Percentiles rank a stretch among this genome's conserved stretches.
Evolutionary conservation across 64 coral and sea anemone genomes (phyloP).

Genomic region (Stichodactyla mertensii): DNA sequence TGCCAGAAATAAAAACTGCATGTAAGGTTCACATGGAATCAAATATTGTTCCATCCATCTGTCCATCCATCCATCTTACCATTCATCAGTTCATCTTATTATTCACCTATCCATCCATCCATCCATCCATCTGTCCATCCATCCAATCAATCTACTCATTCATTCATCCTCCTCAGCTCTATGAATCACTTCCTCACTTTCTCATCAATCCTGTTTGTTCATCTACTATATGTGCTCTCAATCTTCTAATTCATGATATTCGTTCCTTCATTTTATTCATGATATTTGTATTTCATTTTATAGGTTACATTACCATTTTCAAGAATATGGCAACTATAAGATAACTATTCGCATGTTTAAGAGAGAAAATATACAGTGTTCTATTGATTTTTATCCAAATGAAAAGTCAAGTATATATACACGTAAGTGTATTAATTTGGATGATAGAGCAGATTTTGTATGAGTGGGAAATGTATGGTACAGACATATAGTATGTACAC

Average conservation of each 20-base stretch:
- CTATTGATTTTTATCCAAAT: background rate
- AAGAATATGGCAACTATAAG: background rate
- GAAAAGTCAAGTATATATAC: background rate
- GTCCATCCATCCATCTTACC: no score
- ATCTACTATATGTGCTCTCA: no score
- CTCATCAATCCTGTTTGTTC: no score
- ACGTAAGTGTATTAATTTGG: background rate
- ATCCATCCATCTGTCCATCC: no score
- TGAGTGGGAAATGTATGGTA: background rate
- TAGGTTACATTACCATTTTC: background rate
- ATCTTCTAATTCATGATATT: no score
- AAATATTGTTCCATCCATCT: no score
- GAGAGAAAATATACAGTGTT: background rate
- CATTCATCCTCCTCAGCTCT: no score
- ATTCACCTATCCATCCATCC: no score
- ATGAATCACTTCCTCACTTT: no score
- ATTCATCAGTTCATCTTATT: background rate
- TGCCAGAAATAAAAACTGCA: background rate
- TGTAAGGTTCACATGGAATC: background rate
- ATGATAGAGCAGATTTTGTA: background rate
- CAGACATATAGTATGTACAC: no score
- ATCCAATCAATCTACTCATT: no score
- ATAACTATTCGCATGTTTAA: background rate
- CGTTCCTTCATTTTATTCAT: no score
- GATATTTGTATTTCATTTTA: background rate